Percentiles rank a stretch among this genome's conserved stretches.
phyloP scores from a whole-genome alignment of 2,797 vertebrate genomes.

The Austrolebias charrua region DNA sequence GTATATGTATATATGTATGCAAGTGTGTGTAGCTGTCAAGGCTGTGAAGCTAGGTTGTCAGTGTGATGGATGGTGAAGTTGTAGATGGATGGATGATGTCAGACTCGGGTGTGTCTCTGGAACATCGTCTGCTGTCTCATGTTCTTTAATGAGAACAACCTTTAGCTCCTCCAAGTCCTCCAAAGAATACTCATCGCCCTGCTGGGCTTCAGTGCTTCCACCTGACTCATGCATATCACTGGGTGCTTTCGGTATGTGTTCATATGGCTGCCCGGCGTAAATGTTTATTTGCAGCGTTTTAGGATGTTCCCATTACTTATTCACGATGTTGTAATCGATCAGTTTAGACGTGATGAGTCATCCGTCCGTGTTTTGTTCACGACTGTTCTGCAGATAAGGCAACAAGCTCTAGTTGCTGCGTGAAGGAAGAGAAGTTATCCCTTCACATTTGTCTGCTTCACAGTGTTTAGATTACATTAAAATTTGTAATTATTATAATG shows the following conservation, averaged over 20 bases:
- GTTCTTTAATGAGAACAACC: slow-evolving; percentile 64
- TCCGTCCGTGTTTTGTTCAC: slow-evolving; percentile 55
- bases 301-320: slow-evolving; percentile 64
- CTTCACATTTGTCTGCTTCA: slow-evolving; percentile 64
- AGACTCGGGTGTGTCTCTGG: slow-evolving; percentile 23
- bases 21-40: slow-evolving; percentile 22
- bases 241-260: slow-evolving; percentile 1
- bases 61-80: slow-evolving; percentile 47
- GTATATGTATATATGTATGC: not conserved
- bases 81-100: slow-evolving; percentile 57
- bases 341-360: slow-evolving; percentile 70
- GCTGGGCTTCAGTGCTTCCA: not conserved
- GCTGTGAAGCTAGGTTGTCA: slow-evolving; percentile 24
- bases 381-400: slow-evolving; percentile 57
- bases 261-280: slow-evolving; percentile 13
- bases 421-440: slow-evolving; percentile 61
- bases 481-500: slow-evolving; percentile 72
- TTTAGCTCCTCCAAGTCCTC: slow-evolving; percentile 43
- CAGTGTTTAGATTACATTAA: slow-evolving; percentile 67
- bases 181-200: slow-evolving; percentile 54
- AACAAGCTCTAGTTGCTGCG: slow-evolving; percentile 51
- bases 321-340: slow-evolving; percentile 64
- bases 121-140: slow-evolving; percentile 34
- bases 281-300: slow-evolving; percentile 32
- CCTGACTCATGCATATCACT: slow-evolving; percentile 4